These are phyloP conservation scores for Larimichthys polyactis DNA, from an alignment of 2,113 vertebrate genomes.

Conservation along the genomic window DNA sequence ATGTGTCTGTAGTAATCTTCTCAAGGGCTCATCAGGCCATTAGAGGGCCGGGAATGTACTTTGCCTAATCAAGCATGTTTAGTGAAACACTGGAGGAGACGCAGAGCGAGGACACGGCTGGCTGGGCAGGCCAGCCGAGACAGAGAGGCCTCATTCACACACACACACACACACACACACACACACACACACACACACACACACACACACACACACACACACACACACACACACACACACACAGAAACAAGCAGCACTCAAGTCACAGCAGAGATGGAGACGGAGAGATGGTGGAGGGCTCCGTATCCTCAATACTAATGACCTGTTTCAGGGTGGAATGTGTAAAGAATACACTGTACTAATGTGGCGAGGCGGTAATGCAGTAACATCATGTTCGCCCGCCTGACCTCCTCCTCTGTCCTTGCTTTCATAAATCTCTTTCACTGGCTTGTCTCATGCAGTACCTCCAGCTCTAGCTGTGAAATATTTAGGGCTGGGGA, in stretches of 20 bases:
- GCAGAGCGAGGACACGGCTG: slow-evolving; percentile 67
- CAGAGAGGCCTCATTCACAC: slow-evolving; percentile 74
- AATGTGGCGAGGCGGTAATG: slow-evolving; percentile 52
- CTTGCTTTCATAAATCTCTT: slow-evolving; percentile 73
- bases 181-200: neutral
- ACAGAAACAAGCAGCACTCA: slow-evolving; percentile 56
- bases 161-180: neutral
- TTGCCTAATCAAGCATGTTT: slow-evolving; percentile 84
- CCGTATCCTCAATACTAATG: slow-evolving; percentile 67
- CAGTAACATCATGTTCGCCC: slow-evolving; percentile 57
- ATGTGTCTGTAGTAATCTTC: slow-evolving; percentile 77
- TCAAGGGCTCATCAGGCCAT: slow-evolving; percentile 76
- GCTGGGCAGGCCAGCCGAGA: slow-evolving; percentile 53
- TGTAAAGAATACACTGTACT: slow-evolving; percentile 67
- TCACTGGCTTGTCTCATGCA: slow-evolving; percentile 56
- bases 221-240: slow-evolving; percentile 58
- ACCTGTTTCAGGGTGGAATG: slow-evolving; percentile 69
- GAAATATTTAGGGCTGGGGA: slow-evolving; percentile 10
- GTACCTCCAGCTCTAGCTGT: slow-evolving; percentile 36
- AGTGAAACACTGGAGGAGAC: slow-evolving; percentile 71
- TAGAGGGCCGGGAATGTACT: slow-evolving; percentile 76
- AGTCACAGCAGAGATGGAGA: slow-evolving; percentile 35
- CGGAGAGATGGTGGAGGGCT: slow-evolving; percentile 42
- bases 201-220: slow-evolving; percentile 51
- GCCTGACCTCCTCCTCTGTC: slow-evolving; percentile 64